Evolutionary conservation across 2,113 vertebrate species (phyloP).

Genomic region (Pandion haliaetus): DNA sequence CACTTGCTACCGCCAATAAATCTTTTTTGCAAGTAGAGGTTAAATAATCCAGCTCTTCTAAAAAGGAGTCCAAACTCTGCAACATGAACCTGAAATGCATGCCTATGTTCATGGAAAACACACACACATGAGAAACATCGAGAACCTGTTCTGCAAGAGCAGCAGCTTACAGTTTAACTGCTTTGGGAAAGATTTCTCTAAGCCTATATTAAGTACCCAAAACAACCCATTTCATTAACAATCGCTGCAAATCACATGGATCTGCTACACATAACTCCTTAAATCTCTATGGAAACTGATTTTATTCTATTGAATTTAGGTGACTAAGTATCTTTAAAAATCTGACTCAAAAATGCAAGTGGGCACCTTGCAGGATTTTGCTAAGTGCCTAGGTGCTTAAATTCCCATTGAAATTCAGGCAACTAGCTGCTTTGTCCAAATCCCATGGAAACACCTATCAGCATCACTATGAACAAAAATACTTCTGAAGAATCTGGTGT

Average conservation of each 20-base stretch:
- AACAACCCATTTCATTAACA: not conserved
- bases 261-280: not conserved
- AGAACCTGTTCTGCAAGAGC: conserved; percentile 25
- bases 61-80: not conserved
- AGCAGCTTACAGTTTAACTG: conserved; percentile 4
- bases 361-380: not conserved
- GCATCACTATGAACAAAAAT: not conserved
- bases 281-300: conserved; percentile 10
- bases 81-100: conserved; percentile 17
- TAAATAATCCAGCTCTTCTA: not conserved
- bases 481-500: not conserved
- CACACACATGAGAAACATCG: not conserved
- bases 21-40: not conserved
- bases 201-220: not conserved
- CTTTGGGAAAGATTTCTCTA: not conserved
- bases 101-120: conserved; percentile 34
- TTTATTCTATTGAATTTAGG: not conserved
- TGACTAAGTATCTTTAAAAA: not conserved
- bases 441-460: not conserved
- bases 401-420: not conserved
- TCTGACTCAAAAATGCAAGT: conserved; percentile 7
- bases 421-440: not conserved
- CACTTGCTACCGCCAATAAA: not conserved
- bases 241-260: not conserved
- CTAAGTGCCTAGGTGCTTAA: not conserved